Evolutionary conservation across 2,113 vertebrate species (phyloP), one percentile per base, ranked within the genome.

Genomic region (Odontophorus gujanensis): DNA sequence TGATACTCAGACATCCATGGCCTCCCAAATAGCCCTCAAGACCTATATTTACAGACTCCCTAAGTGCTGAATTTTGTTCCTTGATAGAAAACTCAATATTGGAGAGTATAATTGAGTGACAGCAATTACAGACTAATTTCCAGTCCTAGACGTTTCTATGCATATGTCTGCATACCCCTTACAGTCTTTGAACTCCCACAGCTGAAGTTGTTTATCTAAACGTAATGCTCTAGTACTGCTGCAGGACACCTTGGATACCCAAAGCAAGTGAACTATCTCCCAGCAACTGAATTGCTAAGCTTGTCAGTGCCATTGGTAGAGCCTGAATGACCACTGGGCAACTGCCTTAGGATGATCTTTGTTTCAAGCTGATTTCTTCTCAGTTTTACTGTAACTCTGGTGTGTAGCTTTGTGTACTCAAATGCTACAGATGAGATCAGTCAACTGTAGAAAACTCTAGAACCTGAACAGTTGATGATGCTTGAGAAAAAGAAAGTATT

Each of bases 201-300:
- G 59, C 28, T 65, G 6, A 86, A 61, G 7, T 24, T 68, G 12
- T 48, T 55, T 50, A 13, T 26, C 19, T 13, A 61, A 77, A 73
- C 0, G 0, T 12, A n/a, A 77, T 32, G 5, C 4, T 65, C 38
- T 26, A 24, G 40, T 22, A 47, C 28, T 38, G 34, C 34, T 61
- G 45, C 55, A 57, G 22, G 26, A 55, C 14, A 25, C 22, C 22
- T 63, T 40, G 63, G 30, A 53, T 30, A 55, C 8, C 68, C 43
- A 59, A 48, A 71, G 28, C 8, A 68, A 28, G 24, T 36, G 67
- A 85, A 24, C 3, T 55, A 1, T 30, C 38, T 83, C 68, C 47
- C 32, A 59, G 43, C 53, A 81, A 6, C 15, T 26, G 47, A 66
- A 24, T 2, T 65, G 34, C 43, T 76, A 21, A 59, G n/a, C 21